Base-by-base conservation (phyloP, 2,888 invertebrate species). In the Coelinius sp. region DNA sequence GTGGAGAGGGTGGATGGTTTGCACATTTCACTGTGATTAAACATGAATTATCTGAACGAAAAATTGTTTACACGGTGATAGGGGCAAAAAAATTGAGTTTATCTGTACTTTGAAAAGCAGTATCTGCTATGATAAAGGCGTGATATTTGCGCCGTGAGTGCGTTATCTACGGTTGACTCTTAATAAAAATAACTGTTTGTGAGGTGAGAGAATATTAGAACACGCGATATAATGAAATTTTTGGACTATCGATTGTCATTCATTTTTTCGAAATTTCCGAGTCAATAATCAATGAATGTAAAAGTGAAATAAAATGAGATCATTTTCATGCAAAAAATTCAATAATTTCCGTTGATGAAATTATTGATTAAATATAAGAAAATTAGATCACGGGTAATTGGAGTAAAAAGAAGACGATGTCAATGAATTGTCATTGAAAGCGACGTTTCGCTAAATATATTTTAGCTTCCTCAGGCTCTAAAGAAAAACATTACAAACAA, bases 31-130 rank as follows among this genome's bases (percentile, higher is more conserved):
- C 22, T 22, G 14, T 44, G 24, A 17, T 56, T 73, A 66, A 66
- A 53, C 35, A 52, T 53, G 59, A 56, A 27, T 53, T 56, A 56
- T 56, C 25, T 27, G 56, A 27, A 25, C 0, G 44, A 70, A 63
- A 10, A 41, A 70, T 67, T 64, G 68, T 75, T 75, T 74, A 41
- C 62, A 24, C 68, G 59, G n/a, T 62, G 74, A 76, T 76, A 66
- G 66, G 17, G 25, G 14, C n/a, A 27, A 25, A 53, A 56, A 56
- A 56, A 49, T 27, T 56, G 14, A 25, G 66, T 72, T 70, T 76
- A 76, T 74, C 70, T 70, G 24, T 65, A 72, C 68, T 59, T 76
- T 72, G 68, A n/a, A 62, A 44, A 52, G 70, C 41, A 65, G 68
- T 76, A 73, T 66, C 70, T 22, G 27, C 70, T 24, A 25, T 63